These are phyloP conservation scores for Drosophila punjabiensis DNA, from an alignment of 1,140 invertebrate species.

Conservation along the genomic window DNA sequence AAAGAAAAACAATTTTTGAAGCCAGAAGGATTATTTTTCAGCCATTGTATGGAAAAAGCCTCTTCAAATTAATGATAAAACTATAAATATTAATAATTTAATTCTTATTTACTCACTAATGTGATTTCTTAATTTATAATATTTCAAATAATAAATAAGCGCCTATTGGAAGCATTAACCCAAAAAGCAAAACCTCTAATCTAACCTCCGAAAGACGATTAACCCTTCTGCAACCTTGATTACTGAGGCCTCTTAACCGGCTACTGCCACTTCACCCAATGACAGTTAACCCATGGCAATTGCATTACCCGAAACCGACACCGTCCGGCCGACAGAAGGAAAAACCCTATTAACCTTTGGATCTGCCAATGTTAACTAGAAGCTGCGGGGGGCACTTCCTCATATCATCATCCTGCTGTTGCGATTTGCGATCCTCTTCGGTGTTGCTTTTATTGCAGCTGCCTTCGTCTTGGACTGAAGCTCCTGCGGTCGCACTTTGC, in stretches of 20 bases:
- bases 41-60: too few species aligned
- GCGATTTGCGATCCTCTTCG: too few species aligned
- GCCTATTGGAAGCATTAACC: not conserved
- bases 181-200: not conserved
- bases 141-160: not conserved
- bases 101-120: not conserved
- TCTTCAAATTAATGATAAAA: not conserved
- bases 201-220: not conserved
- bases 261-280: conserved; percentile 36
- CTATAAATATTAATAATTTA: not conserved
- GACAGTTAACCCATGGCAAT: conserved; percentile 55
- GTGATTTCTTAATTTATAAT: not conserved
- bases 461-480: too few species aligned
- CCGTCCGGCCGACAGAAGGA: too few species aligned
- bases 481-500: too few species aligned
- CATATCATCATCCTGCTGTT: too few species aligned
- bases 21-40: not conserved
- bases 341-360: too few species aligned
- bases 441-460: too few species aligned
- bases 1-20: too few species aligned
- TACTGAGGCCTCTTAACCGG: too few species aligned
- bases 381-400: too few species aligned
- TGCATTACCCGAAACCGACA: conserved; percentile 56
- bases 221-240: not conserved
- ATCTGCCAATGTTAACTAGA: too few species aligned